Conservation (phyloP, 2,113 vertebrate species). For the Gymnogyps californianus region DNA sequence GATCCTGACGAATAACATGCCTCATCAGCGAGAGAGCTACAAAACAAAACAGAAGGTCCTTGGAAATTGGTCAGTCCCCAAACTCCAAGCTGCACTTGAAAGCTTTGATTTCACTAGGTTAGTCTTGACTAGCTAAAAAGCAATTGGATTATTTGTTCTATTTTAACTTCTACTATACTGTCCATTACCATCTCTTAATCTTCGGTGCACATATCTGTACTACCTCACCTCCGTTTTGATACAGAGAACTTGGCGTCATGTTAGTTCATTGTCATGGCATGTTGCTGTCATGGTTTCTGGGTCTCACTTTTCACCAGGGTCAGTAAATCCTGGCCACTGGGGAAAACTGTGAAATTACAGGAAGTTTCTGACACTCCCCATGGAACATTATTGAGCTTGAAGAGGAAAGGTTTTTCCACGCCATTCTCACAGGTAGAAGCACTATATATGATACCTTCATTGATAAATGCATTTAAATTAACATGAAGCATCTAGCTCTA, state of each 20-base stretch:
- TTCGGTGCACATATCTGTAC: rapidly evolving
- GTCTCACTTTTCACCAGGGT: neutral
- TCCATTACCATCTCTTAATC: neutral
- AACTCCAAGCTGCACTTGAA: neutral
- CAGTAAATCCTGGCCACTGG: neutral
- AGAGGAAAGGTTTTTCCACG: neutral
- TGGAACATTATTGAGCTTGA: neutral
- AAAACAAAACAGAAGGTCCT: neutral
- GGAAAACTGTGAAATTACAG: neutral
- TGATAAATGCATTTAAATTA: neutral
- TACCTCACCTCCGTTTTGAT: neutral
- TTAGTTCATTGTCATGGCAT: neutral
- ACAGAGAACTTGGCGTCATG: neutral
- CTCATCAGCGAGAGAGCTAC: rapidly evolving
- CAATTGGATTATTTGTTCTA: neutral
- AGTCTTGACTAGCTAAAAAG: neutral
- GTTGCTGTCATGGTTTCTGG: neutral
- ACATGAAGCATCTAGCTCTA: neutral
- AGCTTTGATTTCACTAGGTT: neutral
- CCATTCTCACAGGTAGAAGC: neutral
- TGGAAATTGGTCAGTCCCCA: neutral
- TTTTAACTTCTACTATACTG: neutral
- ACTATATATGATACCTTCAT: neutral
- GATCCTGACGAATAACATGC: rapidly evolving
- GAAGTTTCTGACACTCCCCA: neutral